phyloP scores from a whole-genome alignment of 1,140 invertebrate species.

The Onthophagus taurus region DNA sequence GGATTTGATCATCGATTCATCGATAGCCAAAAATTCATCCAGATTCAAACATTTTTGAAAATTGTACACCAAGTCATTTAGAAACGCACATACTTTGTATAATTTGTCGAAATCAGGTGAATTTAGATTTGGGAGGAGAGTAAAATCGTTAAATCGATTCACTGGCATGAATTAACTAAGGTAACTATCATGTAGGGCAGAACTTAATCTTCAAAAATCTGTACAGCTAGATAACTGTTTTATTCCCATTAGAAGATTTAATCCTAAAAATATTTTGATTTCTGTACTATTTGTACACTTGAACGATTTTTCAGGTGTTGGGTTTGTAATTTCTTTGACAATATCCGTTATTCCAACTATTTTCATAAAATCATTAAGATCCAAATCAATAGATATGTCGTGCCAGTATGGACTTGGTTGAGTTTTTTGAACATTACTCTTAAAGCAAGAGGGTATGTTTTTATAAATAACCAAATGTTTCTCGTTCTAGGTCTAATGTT shows the following conservation, averaged over 20 bases:
- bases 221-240: slow-evolving; percentile 1
- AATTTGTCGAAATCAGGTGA: not conserved
- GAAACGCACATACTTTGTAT: not conserved
- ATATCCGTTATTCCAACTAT: slow-evolving; percentile 6
- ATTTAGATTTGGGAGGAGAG: slow-evolving; percentile 2
- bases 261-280: slow-evolving; percentile 2
- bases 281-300: not conserved
- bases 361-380: slow-evolving; percentile 3
- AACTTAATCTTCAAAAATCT: slow-evolving; percentile 5
- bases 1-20: too few relatives aligned
- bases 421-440: not conserved
- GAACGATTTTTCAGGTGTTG: slow-evolving; percentile 1
- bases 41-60: not conserved
- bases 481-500: too few relatives aligned
- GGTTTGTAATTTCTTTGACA: slow-evolving; percentile 3
- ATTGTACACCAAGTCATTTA: not conserved
- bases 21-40: too few relatives aligned
- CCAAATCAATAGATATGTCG: not conserved
- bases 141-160: slow-evolving; percentile 3
- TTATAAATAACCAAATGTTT: too few relatives aligned
- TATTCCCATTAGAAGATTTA: slow-evolving; percentile 7
- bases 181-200: slow-evolving; percentile 1
- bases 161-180: slow-evolving; percentile 1
- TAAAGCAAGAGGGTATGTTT: too few relatives aligned
- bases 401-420: not conserved